These are phyloP conservation scores for Cerastis leucographa DNA, from an alignment of 2,888 invertebrate genomes.

Conservation along the genomic window DNA sequence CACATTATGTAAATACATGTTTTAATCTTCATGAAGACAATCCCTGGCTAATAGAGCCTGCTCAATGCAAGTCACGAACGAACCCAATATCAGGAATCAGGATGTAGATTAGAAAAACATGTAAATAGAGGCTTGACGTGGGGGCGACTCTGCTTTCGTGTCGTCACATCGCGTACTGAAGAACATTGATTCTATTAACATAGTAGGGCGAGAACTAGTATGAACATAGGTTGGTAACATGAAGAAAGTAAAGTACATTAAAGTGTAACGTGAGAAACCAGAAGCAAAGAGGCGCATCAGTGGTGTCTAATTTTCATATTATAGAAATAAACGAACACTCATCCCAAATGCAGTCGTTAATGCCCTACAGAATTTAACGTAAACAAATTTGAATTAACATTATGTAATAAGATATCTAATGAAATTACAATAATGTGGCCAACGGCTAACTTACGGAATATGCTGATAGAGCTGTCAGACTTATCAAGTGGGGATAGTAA, in stretches of 20 bases:
- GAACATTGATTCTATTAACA: constrained; percentile 65
- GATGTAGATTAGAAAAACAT: constrained; percentile 85
- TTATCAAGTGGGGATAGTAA: constrained; percentile 42
- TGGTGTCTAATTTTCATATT: constrained; percentile 61
- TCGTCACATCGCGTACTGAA: constrained; percentile 59
- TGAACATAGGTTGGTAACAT: background rate
- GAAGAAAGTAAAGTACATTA: constrained; percentile 21
- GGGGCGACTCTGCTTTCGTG: constrained; percentile 63
- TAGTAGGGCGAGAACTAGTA: constrained; percentile 43
- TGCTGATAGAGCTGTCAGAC: constrained; percentile 52
- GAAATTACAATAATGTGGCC: constrained; percentile 50
- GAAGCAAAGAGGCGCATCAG: constrained; percentile 22
- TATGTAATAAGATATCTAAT: constrained; percentile 52
- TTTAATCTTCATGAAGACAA: constrained; percentile 80
- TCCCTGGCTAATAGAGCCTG: constrained; percentile 77
- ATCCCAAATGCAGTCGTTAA: constrained; percentile 39
- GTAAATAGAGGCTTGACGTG: constrained; percentile 77
- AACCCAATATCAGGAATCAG: constrained; percentile 82
- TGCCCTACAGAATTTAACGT: constrained; percentile 27
- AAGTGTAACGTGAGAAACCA: constrained; percentile 62
- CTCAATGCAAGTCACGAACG: constrained; percentile 86
- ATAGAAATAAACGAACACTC: constrained; percentile 59
- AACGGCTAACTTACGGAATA: constrained; percentile 46
- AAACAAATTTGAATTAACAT: constrained; percentile 53
- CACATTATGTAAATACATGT: constrained; percentile 81